These are phyloP conservation scores for Platalea minor DNA, from an alignment of 2,797 vertebrate genomes.

Conservation along the genomic window DNA sequence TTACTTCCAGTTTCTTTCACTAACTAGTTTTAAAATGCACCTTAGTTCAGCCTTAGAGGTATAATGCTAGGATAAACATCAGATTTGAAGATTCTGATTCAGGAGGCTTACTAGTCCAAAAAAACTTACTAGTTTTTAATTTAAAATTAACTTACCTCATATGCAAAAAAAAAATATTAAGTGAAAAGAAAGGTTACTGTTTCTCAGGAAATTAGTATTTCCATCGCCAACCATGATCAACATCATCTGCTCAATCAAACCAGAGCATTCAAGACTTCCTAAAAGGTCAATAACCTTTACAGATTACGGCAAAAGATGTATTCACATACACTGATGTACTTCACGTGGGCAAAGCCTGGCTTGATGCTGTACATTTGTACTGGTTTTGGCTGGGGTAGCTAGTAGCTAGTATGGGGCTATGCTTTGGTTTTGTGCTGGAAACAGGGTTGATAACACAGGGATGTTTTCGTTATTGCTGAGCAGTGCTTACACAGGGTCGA, in stretches of 20 bases:
- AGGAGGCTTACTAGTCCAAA: not conserved
- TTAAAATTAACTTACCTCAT: not conserved
- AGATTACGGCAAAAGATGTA: not conserved
- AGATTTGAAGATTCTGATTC: not conserved
- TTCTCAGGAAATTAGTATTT: not conserved
- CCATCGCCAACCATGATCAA: not conserved
- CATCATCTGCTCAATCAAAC: not conserved
- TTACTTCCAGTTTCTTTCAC: not conserved
- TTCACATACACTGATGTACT: not conserved
- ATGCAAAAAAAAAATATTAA: not conserved
- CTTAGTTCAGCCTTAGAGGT: not conserved
- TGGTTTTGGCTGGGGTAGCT: not conserved
- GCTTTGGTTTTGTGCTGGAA: not conserved
- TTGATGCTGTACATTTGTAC: not conserved
- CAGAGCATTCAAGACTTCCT: not conserved
- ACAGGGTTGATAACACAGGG: too few species aligned
- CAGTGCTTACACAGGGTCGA: not conserved
- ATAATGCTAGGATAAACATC: not conserved
- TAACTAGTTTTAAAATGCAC: not conserved
- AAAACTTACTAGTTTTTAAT: not conserved
- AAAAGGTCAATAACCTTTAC: not conserved
- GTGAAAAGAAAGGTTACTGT: not conserved
- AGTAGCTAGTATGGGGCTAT: not conserved
- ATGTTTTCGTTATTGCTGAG: not conserved
- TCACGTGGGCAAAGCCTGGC: not conserved